These are phyloP conservation scores for Tor tambroides DNA, from an alignment of 2,113 vertebrate species.

Conservation along the genomic window DNA sequence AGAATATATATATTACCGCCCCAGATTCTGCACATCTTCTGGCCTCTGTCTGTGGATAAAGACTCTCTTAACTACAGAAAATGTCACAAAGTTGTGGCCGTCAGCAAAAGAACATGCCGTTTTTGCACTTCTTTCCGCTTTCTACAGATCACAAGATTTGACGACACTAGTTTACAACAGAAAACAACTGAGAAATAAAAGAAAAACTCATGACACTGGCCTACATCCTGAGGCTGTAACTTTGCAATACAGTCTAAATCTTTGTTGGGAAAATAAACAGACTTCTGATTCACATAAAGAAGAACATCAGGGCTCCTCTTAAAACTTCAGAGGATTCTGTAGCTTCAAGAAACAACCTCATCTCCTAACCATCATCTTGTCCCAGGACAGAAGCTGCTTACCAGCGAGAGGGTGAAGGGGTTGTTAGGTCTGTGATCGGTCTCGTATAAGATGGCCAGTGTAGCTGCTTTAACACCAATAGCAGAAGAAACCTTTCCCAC, in stretches of 20 bases:
- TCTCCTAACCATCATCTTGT: background rate
- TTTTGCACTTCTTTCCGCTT: background rate
- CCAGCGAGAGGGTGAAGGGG: conserved; percentile 75
- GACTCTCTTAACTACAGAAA: conserved; percentile 22
- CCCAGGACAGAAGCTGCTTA: conserved; percentile 76
- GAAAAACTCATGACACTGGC: background rate
- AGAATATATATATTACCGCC: conserved; percentile 32
- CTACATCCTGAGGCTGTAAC: background rate
- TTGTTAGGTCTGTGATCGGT: conserved; percentile 92
- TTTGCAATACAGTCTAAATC: background rate
- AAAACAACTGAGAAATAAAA: background rate
- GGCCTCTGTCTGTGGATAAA: conserved; percentile 49
- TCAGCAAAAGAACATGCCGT: conserved; percentile 1
- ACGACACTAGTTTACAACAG: background rate
- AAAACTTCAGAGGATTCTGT: background rate
- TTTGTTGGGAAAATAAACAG: background rate
- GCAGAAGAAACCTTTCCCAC: conserved; percentile 90
- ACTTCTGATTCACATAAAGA: background rate
- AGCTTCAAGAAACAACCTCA: background rate
- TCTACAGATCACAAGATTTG: conserved; percentile 16
- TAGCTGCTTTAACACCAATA: conserved; percentile 91
- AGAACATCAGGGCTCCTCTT: background rate
- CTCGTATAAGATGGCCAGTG: conserved; percentile 93
- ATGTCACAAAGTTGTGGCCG: background rate
- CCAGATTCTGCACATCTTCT: conserved; percentile 45